These are phyloP conservation scores for Anthonomus grandis DNA, from an alignment of 1,140 invertebrate genomes.

Conservation along the genomic window DNA sequence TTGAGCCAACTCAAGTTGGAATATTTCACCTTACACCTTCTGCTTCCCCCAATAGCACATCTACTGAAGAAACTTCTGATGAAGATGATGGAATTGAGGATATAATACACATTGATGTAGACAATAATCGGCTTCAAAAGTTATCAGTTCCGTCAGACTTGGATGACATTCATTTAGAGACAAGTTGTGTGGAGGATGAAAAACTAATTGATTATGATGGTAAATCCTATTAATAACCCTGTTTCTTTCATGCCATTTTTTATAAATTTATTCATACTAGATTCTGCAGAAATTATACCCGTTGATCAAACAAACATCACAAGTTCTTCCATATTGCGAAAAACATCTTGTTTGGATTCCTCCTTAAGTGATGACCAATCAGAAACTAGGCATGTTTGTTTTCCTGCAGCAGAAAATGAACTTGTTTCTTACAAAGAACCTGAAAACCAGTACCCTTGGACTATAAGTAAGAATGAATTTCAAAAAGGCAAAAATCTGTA, in stretches of 20 bases:
- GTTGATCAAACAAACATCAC: slow-evolving; percentile 2
- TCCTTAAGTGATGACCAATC: slow-evolving; percentile 1
- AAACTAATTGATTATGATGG: no score
- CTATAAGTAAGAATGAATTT: slow-evolving; percentile 34
- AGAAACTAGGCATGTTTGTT: slow-evolving; percentile 32
- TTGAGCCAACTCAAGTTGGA: slow-evolving; percentile 32
- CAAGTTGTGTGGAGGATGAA: no score
- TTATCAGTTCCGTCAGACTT: no score
- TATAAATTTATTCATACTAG: no score
- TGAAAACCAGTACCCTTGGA: slow-evolving; percentile 27
- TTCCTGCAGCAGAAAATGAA: slow-evolving; percentile 31
- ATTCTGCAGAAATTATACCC: no score
- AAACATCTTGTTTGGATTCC: slow-evolving; percentile 16
- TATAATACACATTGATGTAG: slow-evolving; percentile 23
- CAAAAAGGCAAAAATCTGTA: neutral
- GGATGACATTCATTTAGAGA: no score
- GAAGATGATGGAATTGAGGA: slow-evolving; percentile 25
- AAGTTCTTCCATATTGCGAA: slow-evolving; percentile 31
- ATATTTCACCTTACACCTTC: slow-evolving; percentile 12
- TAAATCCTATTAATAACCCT: no score
- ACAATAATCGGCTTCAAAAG: no score
- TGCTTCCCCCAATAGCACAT: slow-evolving; percentile 9
- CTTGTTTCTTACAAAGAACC: slow-evolving; percentile 36
- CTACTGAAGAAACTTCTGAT: slow-evolving; percentile 21
- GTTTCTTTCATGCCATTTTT: no score